Evolutionary conservation across 2,888 invertebrate genomes (phyloP).

Genomic region (Fragum whitleyi): DNA sequence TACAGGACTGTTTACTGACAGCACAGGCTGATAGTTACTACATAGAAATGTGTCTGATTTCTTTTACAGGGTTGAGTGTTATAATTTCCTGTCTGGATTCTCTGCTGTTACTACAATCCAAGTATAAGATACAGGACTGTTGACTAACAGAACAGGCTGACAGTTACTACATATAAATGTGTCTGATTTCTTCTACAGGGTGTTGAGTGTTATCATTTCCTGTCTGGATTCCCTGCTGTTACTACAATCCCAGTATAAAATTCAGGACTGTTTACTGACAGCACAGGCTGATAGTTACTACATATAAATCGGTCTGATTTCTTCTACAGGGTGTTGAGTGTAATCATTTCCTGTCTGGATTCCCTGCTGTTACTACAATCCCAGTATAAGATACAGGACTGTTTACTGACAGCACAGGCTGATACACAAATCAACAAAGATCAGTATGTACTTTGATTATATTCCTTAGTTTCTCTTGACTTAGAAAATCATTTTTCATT

Average conservation of each 20-base stretch:
- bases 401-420: conserved; percentile 79
- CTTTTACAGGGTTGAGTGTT: too few relatives aligned
- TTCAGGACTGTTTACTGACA: conserved; percentile 79
- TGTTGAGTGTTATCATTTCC: too few relatives aligned
- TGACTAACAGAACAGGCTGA: conserved; percentile 79
- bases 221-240: conserved; percentile 84
- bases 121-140: conserved; percentile 82
- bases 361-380: conserved; percentile 83
- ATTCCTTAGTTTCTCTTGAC: neutral
- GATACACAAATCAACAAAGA: conserved; percentile 72
- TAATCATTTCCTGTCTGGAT: conserved; percentile 84
- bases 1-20: conserved; percentile 79
- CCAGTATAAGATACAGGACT: conserved; percentile 83
- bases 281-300: conserved; percentile 80
- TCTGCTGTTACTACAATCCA: conserved; percentile 82
- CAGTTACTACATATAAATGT: too few relatives aligned
- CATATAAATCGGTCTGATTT: too few relatives aligned
- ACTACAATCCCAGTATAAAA: conserved; percentile 83
- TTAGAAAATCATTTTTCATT: neutral
- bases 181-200: too few relatives aligned
- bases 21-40: conserved; percentile 81
- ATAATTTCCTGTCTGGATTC: conserved; percentile 85
- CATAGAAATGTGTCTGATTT: too few relatives aligned
- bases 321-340: conserved; percentile 80
- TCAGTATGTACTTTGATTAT: conserved; percentile 61